Evolutionary conservation across 1,140 invertebrate genomes (phyloP), one percentile per base, ranked within the genome.

Genomic region (Euura lappo): DNA sequence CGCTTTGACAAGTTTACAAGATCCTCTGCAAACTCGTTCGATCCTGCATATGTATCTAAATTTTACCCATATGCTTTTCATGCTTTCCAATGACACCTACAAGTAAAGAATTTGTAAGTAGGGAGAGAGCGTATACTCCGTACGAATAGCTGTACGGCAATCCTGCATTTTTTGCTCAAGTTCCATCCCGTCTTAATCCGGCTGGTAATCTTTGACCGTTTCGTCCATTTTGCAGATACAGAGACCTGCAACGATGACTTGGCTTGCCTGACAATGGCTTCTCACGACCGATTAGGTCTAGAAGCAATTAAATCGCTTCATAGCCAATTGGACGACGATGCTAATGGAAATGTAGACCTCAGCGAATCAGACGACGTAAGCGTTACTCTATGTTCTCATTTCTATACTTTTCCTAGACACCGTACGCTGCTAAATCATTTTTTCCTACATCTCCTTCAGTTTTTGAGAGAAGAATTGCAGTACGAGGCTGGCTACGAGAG

Each of bases 281-380:
- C 91, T 70, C 92, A 93, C 79, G 96, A 98, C 89, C 91, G 92
- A 77, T 88, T 93, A 28, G 95, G 95, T 46, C 92, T 97, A 81
- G 96, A 97, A 83, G 96, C 96, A 45, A 98, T 98, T 80, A 91
- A 92, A 74, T 91, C 92, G 74, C 91, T 98, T 4, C 97, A 98
- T 88, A 90, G 92, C 71, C 94, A 97, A 84, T 89, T 98, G 70
- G 97, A 98, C 85, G 97, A 98, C 83, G 97, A 98, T 90, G 94
- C 94, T 71, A 96, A 98, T 91, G 97, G 97, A 71, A 96, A 96
- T 87, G 94, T 98, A 72, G 96, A 98, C 88, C 91, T 97, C 65
- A 93, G 94, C 73, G 97, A 98, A 91, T 97, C 96, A 74, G 95
- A 97, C 89, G 97, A 98, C 90, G 96, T 97, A 90, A 91, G 93